Base-by-base conservation (phyloP, 2,113 vertebrate genomes). In the Pipra filicauda region DNA sequence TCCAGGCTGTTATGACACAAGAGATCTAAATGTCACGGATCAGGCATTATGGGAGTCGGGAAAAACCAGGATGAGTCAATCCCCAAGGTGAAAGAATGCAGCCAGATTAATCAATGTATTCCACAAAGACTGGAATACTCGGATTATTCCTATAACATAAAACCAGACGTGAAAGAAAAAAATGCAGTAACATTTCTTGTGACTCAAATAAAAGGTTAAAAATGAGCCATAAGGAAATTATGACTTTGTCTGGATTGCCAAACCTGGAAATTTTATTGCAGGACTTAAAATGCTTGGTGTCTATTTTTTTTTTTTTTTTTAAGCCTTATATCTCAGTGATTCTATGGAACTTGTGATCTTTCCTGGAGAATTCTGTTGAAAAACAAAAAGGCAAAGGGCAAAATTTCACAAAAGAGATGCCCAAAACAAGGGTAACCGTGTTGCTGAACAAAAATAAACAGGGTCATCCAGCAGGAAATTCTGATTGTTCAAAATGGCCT, bases 121-220 rank as follows among this genome's bases (percentile, higher is more conserved):
- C 54, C 43, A 15, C 71, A 62, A 86, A 66, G 64, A 26, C 37
- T 21, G 77, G 77, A 93, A 73, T 33, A 51, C 33, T 72, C 46
- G 31, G 46, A 70, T 88, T 91, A 90, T 94, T 88, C 89, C 91
- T 93, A 93, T 80, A 96, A 93, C 88, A 83, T 85, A 43, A 88
- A 93, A 41, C 85, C 88, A 96, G 93, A 95, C 75, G 14, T 57
- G 21, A 75, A 88, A 85, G 22, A 55, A 31, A 55, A 54, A 90
- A 82, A 52, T 26, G 81, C n/a, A 33, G 43, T 41, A 69, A 49
- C 12, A 1, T 67, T 93, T 74, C 55, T 71, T 80, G 77, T 64
- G 78, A 93, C 87, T 82, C 57, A 94, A 95, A 91, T 55, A 91
- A 95, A 96, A 95, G 82, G 95, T 95, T 95, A 95, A 85, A 89